These are phyloP conservation scores for Corythornis madagascariensis DNA, from an alignment of 2,113 vertebrate species.

Conservation along the genomic window DNA sequence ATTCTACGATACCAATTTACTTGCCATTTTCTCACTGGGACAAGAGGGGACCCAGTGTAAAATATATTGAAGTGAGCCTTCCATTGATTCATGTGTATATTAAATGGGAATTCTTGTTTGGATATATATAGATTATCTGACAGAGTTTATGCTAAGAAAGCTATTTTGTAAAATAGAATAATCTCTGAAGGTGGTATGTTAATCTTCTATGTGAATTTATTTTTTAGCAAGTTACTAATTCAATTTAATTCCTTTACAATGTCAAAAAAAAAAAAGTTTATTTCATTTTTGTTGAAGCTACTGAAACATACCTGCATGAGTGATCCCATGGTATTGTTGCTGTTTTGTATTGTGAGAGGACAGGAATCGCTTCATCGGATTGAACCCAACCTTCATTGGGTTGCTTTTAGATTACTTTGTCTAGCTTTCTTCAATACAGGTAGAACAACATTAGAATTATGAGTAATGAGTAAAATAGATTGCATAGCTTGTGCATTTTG, in stretches of 20 bases:
- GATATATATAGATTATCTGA: rapidly evolving
- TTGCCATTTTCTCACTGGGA: background rate
- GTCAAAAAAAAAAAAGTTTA: too few species aligned
- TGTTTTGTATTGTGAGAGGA: background rate
- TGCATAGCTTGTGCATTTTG: background rate
- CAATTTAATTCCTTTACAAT: too few species aligned
- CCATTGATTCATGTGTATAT: background rate
- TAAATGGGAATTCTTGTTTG: background rate
- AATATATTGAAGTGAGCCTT: background rate
- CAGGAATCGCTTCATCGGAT: background rate
- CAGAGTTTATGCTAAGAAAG: background rate
- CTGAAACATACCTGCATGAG: background rate
- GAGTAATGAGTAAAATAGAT: background rate
- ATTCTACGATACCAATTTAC: background rate
- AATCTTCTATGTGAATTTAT: background rate
- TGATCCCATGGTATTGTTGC: background rate
- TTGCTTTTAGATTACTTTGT: background rate
- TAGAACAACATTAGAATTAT: background rate
- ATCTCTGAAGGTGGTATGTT: background rate
- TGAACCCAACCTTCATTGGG: too few species aligned
- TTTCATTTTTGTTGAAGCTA: background rate
- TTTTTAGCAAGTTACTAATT: background rate
- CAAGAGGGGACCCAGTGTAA: background rate
- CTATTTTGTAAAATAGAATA: rapidly evolving
- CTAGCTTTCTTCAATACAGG: background rate